Conservation (phyloP, 2,113 vertebrate genomes). For the Thamnophis sirtalis region DNA sequence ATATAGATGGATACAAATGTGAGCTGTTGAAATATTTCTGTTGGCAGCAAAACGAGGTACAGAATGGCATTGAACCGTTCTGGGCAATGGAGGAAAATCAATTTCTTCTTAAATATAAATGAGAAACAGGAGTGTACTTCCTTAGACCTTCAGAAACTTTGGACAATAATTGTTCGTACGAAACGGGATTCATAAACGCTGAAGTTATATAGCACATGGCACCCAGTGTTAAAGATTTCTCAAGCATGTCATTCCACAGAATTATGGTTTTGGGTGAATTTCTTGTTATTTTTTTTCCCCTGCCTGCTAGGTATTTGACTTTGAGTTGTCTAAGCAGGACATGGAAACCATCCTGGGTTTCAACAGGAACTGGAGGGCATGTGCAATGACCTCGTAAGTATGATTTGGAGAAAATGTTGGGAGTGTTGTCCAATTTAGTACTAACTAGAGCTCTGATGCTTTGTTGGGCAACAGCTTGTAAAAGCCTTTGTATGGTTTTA, state of each 20-base stretch:
- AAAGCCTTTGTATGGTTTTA: neutral
- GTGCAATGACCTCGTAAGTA: conserved; percentile 77
- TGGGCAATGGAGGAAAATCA: neutral
- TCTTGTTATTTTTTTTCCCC: neutral
- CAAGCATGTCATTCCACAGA: neutral
- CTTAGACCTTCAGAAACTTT: neutral
- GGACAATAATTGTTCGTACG: neutral
- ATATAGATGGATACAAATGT: neutral
- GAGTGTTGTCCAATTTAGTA: neutral
- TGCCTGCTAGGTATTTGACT: conserved; percentile 83
- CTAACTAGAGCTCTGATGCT: neutral
- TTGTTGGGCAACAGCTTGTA: neutral
- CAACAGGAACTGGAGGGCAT: conserved; percentile 83
- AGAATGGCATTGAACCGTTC: neutral
- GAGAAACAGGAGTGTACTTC: neutral
- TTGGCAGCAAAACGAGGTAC: neutral
- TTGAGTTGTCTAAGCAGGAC: conserved; percentile 80
- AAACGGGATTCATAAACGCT: neutral
- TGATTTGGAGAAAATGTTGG: neutral
- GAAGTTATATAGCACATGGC: neutral
- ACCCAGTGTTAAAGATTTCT: neutral
- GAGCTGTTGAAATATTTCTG: neutral
- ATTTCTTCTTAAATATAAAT: neutral
- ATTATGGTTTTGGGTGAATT: neutral
- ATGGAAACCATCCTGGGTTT: conserved; percentile 80